phyloP scores from a whole-genome alignment of 2,113 vertebrate species.

The Eulemur rufifrons region DNA sequence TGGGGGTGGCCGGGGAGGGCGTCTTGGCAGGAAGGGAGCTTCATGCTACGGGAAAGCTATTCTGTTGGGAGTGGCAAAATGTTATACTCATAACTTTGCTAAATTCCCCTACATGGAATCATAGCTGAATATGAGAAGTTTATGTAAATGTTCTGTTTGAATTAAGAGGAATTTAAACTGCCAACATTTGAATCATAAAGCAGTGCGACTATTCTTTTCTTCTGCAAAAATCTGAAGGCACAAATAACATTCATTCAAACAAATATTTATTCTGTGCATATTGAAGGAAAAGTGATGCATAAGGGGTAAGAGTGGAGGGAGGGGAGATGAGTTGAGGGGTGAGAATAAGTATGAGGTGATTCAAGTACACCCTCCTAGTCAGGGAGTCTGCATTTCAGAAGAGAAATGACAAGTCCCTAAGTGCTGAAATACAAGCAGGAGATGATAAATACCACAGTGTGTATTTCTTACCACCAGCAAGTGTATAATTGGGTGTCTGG shows the following conservation, averaged over 20 bases:
- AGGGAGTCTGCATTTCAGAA: neutral
- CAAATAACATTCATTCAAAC: constrained; percentile 3
- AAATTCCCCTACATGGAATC: constrained; percentile 41
- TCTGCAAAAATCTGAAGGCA: constrained; percentile 46
- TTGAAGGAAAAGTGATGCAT: neutral
- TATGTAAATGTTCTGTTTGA: constrained; percentile 52
- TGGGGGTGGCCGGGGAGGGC: neutral
- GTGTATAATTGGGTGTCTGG: neutral
- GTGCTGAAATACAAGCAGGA: neutral
- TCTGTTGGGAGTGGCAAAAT: constrained; percentile 42
- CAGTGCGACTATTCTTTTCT: constrained; percentile 13
- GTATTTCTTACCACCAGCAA: neutral
- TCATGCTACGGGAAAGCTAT: neutral
- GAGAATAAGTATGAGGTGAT: neutral
- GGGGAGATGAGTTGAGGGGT: neutral
- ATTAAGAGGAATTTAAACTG: constrained; percentile 56
- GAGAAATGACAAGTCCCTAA: neutral
- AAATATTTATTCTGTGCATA: neutral
- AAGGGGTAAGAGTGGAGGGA: neutral
- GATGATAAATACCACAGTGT: neutral
- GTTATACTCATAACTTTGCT: constrained; percentile 8
- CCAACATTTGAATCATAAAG: constrained; percentile 55
- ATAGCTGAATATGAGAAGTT: neutral
- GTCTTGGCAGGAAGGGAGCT: neutral
- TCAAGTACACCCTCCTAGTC: neutral